These are phyloP conservation scores for Ifrita kowaldi DNA, from an alignment of 2,113 vertebrate genomes.

Conservation along the genomic window DNA sequence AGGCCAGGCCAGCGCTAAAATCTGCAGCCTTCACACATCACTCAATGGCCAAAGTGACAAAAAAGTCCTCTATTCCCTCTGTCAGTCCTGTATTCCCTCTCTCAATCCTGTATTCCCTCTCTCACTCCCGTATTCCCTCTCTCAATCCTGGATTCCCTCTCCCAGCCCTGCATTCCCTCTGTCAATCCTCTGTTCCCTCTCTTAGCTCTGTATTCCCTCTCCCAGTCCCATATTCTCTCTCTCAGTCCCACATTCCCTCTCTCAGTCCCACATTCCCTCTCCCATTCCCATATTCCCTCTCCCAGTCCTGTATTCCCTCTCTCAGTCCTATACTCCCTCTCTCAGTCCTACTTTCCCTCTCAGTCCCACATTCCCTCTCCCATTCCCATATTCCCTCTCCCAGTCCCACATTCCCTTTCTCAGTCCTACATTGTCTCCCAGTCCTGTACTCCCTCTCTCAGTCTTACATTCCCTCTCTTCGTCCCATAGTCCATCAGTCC, in stretches of 20 bases:
- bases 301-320: accelerated
- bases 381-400: accelerated
- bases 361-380: accelerated
- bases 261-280: accelerated
- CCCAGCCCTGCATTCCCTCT: background rate
- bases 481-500: too few relatives aligned
- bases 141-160: background rate
- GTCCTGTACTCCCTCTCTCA: background rate
- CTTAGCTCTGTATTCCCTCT: background rate
- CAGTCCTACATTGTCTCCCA: background rate
- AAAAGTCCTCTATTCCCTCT: background rate
- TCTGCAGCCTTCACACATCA: background rate
- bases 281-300: accelerated
- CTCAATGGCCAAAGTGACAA: background rate
- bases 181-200: background rate
- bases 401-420: accelerated
- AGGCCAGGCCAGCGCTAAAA: background rate
- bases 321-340: accelerated
- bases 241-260: background rate
- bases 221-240: background rate
- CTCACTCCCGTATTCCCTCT: background rate
- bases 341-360: accelerated
- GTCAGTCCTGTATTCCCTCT: background rate
- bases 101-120: background rate
- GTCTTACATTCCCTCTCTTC: background rate